phyloP scores from a whole-genome alignment of 2,797 vertebrate genomes.

The Falco biarmicus region DNA sequence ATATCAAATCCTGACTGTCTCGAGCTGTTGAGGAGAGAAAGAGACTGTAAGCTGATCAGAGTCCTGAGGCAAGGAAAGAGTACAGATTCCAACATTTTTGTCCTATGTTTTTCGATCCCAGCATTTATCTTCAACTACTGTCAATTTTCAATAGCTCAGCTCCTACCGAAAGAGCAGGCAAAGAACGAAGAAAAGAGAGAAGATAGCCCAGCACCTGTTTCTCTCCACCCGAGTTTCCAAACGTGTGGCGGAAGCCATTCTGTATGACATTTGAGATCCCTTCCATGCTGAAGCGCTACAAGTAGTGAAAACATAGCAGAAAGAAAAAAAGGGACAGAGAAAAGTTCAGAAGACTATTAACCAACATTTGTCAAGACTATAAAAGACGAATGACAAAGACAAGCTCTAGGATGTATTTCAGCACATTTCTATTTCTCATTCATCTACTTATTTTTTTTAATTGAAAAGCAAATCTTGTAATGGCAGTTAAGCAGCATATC shows the following conservation, averaged over 20 bases:
- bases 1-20: neutral
- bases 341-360: constrained; percentile 78
- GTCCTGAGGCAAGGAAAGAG: neutral
- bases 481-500: neutral
- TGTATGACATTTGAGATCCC: constrained; percentile 98
- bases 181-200: constrained; percentile 68
- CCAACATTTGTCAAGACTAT: constrained; percentile 38
- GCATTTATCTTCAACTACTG: neutral
- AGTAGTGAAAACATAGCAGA: constrained; percentile 67
- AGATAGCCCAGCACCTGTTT: constrained; percentile 92
- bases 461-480: neutral
- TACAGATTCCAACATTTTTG: neutral
- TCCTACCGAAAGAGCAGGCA: constrained; percentile 60
- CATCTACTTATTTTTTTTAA: neutral
- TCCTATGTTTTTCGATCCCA: neutral
- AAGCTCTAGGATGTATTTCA: constrained; percentile 66
- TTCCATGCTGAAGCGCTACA: constrained; percentile 98
- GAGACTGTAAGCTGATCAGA: neutral
- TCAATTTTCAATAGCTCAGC: constrained; percentile 31
- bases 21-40: neutral
- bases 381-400: constrained; percentile 41
- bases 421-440: constrained; percentile 36
- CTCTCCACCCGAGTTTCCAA: constrained; percentile 93
- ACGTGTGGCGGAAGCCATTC: constrained; percentile 96
- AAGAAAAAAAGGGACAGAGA: constrained; percentile 75